Evolutionary conservation across 2,888 invertebrate genomes (phyloP), one percentile per base, ranked within the genome.

Genomic region (Pediacus dermestoides): DNA sequence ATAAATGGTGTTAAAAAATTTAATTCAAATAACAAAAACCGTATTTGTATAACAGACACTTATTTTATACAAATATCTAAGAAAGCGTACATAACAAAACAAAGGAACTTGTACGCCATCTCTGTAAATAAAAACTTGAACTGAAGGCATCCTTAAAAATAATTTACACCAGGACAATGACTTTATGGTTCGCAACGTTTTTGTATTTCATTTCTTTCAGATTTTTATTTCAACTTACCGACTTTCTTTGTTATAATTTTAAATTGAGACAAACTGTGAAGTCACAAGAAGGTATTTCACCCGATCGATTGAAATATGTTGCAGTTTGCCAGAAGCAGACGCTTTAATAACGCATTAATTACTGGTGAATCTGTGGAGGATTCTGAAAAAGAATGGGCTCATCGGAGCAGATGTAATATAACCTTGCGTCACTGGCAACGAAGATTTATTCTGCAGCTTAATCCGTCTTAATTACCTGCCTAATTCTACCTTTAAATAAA

Each of bases 271-370:
- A 37, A 30, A 37, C 30, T 30, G 37, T 22, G 13, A 16, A 22
- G 30, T 30, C 22, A 27, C 21, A 38, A 44, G 44, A 46, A 41
- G 44, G 30, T 43, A 44, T 43, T 52, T 48, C 51, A 42, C 37
- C 36, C 6, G 44, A 53, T 54, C 50, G 50, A 49, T 49, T 50
- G 44, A 50, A 53, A 46, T 48, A 51, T 50, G 53, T 50, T 52
- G 50, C 56, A 54, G 53, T 52, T 57, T 56, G 53, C 44, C 56
- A 51, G 40, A 50, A 50, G 49, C 52, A 55, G 53, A 49, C 40
- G 57, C 56, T 57, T 60, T 61, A 59, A 60, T 63, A 58, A 52
- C 55, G 46, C 55, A 51, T 57, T 58, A 61, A 60, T 58, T 58
- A 57, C 53, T 36, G 44, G n/a, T 16, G 34, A 42, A 39, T 43